Evolutionary conservation across 92 coral and sea anemone species (phyloP), one percentile per base, ranked within the genome.

Genomic region (Hydrozoanthus gracilis): DNA sequence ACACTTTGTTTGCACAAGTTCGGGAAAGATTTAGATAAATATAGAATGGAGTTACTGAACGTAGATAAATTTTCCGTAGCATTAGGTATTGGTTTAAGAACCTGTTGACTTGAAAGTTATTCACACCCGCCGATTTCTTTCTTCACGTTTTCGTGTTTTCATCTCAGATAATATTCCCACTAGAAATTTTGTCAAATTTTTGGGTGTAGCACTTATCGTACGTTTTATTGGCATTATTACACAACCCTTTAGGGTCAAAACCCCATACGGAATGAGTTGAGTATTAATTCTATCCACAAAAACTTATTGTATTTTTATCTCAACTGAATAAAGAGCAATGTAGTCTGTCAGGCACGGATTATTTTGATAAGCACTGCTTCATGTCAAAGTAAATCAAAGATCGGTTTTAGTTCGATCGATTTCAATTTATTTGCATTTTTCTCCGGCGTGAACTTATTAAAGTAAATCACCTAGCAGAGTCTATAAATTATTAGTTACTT

Each of bases 1-100:
- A 56, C 82, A 65, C 47, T 48, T 60, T 80, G 85, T 80, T 80
- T 80, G 74, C 61, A 80, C 74, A 65, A 49, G 85, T 65, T 80
- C 6, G 74, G 8, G 55, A 17, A 47, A 65, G 75, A 80, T 45
- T 70, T 80, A 64, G 73, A 80, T 65, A 80, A 80, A 47, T 62
- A 62, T 64, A 70, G 62, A 80, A 64, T 80, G 55, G 85, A 50
- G 48, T 80, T 80, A 80, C 39, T 62, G 17, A 62, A 49, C 66
- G 85, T 27, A 80, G 66, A 80, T 80, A 74, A 80, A 80, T 46
- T 54, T 17, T 51, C 66, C 47, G 52, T 76, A 76, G 51, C 82
- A 50, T 11, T 13, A 76, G 8, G 48, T 20, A 76, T 20, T 76
- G 44, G 5, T 47, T 48, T 60, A 60, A 64, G 35, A 56, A 80